Base-by-base conservation (phyloP, 2,888 invertebrate genomes). In the Mechanitis mazaeus region DNA sequence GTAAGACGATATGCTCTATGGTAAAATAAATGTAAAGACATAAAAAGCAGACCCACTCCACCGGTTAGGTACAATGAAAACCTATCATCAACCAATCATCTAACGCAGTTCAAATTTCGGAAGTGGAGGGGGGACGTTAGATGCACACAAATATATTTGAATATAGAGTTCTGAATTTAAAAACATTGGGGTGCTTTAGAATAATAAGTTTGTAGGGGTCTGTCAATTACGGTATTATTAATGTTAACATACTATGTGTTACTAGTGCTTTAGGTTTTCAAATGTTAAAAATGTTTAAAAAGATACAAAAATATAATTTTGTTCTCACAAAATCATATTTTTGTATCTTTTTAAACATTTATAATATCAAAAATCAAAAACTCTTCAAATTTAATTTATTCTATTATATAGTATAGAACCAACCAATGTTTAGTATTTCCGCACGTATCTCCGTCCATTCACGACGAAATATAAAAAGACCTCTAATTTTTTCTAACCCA, bases 51-150 rank as follows among this genome's bases (percentile, higher is more conserved):
- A 62, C 61, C 59, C 56, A 59, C 56, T 56, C 47, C 57, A 69
- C 64, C 64, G 58, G 63, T 64, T 66, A 58, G 58, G 64, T 6
- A 28, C 50, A 31, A 63, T 58, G 67, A 67, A 64, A 66, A 65
- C 59, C 42, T 59, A 70, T 64, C 75, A 68, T 65, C 75, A 69
- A 70, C 87, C 88, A 88, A 87, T 87, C 85, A 69, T 82, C 85
- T 86, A 85, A 84, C 83, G 72, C 75, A 69, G 73, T 84, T 86
- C 82, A 85, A 88, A 89, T 86, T 88, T 87, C 79, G 58, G 64
- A 47, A 59, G 64, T 64, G 46, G 62, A 64, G 63, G 60, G 67
- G 66, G 6, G 67, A 64, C 56, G 70, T 80, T 84, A 82, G 84
- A 84, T 70, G 71, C 75, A 81, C 77, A 79, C 76, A 68, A 63